phyloP scores from a whole-genome alignment of 1,140 invertebrate genomes.

The Scaptodrosophila lebanonensis region DNA sequence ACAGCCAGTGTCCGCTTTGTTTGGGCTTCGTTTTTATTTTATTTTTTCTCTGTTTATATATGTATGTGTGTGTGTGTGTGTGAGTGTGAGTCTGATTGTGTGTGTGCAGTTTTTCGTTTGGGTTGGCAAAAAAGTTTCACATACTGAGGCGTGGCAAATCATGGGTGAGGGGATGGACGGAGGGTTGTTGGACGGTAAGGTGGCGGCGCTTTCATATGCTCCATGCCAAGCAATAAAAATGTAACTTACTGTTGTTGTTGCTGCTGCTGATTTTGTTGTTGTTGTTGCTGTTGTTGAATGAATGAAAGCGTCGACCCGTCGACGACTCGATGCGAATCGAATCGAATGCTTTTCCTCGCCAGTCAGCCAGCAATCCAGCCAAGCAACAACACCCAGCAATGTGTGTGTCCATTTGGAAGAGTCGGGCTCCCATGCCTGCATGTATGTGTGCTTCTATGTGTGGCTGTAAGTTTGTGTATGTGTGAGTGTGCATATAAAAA shows the following conservation, averaged over 20 bases:
- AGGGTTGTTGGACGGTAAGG: constrained; percentile 13
- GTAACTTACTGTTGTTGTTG: constrained; percentile 56
- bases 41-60: too few species aligned
- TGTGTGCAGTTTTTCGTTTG: constrained; percentile 53
- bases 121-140: constrained; percentile 36
- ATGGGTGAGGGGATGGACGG: constrained; percentile 21
- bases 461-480: constrained; percentile 25
- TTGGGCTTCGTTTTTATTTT: too few species aligned
- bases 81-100: constrained; percentile 47
- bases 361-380: too few species aligned
- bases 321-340: constrained; percentile 58
- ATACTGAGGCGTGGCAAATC: constrained; percentile 28
- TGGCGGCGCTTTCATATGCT: constrained; percentile 65
- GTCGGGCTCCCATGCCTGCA: neutral
- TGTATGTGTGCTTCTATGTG: constrained; percentile 8
- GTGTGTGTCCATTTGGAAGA: constrained; percentile 37
- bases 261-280: constrained; percentile 12
- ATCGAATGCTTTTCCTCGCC: constrained; percentile 38
- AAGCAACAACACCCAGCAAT: constrained; percentile 33
- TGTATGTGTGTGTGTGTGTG: too few species aligned
- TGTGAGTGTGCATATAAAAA: constrained; percentile 63
- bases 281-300: constrained; percentile 40
- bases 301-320: constrained; percentile 68
- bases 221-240: constrained; percentile 71
- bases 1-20: too few species aligned